These are phyloP conservation scores for Clarias fuscus DNA, from an alignment of 2,797 vertebrate genomes.

Conservation along the genomic window DNA sequence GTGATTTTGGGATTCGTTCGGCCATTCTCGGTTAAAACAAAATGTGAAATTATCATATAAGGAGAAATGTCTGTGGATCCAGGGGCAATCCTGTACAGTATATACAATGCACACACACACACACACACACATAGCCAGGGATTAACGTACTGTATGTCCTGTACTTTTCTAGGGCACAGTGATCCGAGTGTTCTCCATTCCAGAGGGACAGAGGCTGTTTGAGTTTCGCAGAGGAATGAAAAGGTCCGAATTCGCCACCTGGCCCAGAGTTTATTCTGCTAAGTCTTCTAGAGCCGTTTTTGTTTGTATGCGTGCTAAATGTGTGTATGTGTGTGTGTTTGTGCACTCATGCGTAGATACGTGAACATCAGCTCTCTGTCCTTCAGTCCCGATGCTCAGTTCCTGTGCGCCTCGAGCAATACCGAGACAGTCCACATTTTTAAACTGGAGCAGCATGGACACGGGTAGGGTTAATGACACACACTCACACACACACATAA, in stretches of 20 bases:
- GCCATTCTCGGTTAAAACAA: too few relatives aligned
- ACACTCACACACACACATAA: background rate
- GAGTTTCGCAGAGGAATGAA: constrained; percentile 96
- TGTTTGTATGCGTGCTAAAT: constrained; percentile 19
- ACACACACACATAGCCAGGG: constrained; percentile 56
- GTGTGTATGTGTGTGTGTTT: constrained; percentile 41
- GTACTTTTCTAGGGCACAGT: constrained; percentile 83
- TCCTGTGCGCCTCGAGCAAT: constrained; percentile 94
- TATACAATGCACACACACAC: background rate
- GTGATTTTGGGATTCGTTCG: too few relatives aligned
- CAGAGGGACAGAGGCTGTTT: constrained; percentile 88
- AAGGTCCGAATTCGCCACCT: constrained; percentile 74
- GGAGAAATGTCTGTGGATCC: too few relatives aligned
- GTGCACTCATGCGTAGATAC: constrained; percentile 74
- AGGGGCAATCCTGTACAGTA: background rate
- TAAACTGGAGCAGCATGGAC: constrained; percentile 83
- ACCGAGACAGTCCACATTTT: constrained; percentile 96
- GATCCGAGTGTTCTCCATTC: constrained; percentile 90
- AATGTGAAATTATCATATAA: too few relatives aligned
- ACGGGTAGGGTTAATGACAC: constrained; percentile 59
- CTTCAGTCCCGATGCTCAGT: constrained; percentile 91
- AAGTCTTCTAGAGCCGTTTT: background rate
- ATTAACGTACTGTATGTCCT: background rate
- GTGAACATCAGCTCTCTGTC: constrained; percentile 92
- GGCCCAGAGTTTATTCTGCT: background rate